phyloP scores from a whole-genome alignment of 2,888 invertebrate species.

The Lasioglossum oenotherae region DNA sequence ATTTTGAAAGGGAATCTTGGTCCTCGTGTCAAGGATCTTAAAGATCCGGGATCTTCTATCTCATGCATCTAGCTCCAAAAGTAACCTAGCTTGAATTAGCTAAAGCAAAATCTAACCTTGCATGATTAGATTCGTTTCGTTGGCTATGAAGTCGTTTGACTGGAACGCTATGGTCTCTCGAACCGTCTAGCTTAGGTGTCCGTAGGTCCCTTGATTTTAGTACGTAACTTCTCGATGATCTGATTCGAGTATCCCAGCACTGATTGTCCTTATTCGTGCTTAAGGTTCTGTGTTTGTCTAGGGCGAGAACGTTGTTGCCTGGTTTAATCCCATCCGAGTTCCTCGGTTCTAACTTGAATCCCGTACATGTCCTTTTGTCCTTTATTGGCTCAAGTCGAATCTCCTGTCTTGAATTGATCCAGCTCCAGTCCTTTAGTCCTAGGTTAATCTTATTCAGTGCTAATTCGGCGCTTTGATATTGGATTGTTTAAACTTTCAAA shows the following conservation, averaged over 20 bases:
- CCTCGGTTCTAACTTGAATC: not conserved
- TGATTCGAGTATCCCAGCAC: not conserved
- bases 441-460: slow-evolving; percentile 2
- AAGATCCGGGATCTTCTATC: not conserved
- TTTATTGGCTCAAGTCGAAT: not conserved
- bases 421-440: not conserved
- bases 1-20: not conserved
- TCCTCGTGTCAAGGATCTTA: not conserved
- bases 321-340: not conserved
- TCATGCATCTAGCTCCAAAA: not conserved
- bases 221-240: not conserved
- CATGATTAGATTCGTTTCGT: not conserved
- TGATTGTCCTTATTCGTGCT: slow-evolving; percentile 7
- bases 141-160: not conserved
- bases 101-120: not conserved
- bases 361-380: slow-evolving; percentile 1
- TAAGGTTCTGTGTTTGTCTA: not conserved
- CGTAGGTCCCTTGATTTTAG: not conserved
- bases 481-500: not conserved
- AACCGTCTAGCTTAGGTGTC: not conserved
- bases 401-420: not conserved
- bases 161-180: not conserved
- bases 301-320: not conserved
- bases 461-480: not conserved
- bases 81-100: not conserved